phyloP scores from a whole-genome alignment of 2,113 vertebrate genomes.

The Scomber scombrus region DNA sequence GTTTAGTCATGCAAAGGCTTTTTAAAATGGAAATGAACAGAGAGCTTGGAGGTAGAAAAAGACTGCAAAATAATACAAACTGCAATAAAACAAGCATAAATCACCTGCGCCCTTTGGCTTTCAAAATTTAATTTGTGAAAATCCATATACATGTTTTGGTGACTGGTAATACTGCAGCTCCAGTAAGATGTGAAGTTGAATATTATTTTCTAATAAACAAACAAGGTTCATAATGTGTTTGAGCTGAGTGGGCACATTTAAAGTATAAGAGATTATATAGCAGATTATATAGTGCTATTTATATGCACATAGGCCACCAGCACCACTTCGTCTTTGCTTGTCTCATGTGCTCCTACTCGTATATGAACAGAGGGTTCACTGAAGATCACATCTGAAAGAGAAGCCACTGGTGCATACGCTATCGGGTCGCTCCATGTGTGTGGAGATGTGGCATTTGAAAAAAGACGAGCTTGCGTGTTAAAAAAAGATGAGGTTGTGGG shows the following conservation, averaged over 20 bases:
- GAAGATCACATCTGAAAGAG: constrained; percentile 71
- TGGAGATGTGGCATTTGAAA: constrained; percentile 76
- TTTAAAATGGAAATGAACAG: constrained; percentile 35
- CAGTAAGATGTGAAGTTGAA: neutral
- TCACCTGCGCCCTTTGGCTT: constrained; percentile 45
- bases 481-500: constrained; percentile 49
- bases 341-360: constrained; percentile 45
- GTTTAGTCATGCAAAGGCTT: constrained; percentile 30
- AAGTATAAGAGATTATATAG: constrained; percentile 22
- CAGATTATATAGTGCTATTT: constrained; percentile 31
- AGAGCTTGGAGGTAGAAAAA: constrained; percentile 14
- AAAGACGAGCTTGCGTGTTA: constrained; percentile 56
- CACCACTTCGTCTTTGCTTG: constrained; percentile 31
- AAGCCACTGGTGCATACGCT: constrained; percentile 65
- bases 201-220: constrained; percentile 38
- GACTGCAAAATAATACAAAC: constrained; percentile 28
- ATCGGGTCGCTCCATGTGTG: constrained; percentile 61
- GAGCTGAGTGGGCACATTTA: constrained; percentile 34
- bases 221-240: constrained; percentile 13
- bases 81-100: constrained; percentile 36
- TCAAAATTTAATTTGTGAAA: constrained; percentile 34
- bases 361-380: constrained; percentile 59
- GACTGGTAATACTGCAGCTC: neutral
- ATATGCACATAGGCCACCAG: constrained; percentile 40
- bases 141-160: constrained; percentile 30